Evolutionary conservation across 2,797 vertebrate species (phyloP), one percentile per base, ranked within the genome.

Genomic region (Poeciliopsis gracilis): DNA sequence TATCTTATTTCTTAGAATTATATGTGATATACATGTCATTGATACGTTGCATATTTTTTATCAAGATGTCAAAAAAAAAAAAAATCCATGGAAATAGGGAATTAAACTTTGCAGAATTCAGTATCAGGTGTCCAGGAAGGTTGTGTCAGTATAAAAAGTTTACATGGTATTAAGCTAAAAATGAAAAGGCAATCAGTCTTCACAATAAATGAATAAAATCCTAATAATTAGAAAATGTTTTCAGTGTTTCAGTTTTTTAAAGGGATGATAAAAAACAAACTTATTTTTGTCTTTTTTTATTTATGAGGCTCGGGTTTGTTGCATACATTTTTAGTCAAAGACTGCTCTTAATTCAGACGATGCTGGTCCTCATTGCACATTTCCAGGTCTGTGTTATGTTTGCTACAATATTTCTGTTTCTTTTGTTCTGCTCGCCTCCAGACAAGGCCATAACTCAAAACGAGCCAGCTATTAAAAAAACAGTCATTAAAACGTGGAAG

Each of bases 401-500:
- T 51, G 13, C 70, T 18, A 6, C 66, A 51, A 43, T 43, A 18
- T 57, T 36, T 71, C 63, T 57, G 28, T 46, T 53, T 46, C 28
- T 51, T 51, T 25, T 11, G 41, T 33, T 33, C 28, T 36, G 20
- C 36, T 79, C n/a, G 18, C 18, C 49, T 72, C 72, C 49, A 76
- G 45, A 53, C 12, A 30, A 28, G 72, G 23, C 72, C 25, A 67
- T 72, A 1, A 79, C 77, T 81, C 33, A 15, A 77, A 91, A 84
- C 83, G 77, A 72, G 73, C 82, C 72, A 45, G 75, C 49, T 49
- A 63, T 78, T 74, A 73, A 61, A 73, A 75, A 75, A 79, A 51
- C 59, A 49, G 77, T 84, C 79, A 92, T 87, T 72, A 74, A 69
- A 59, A 77, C 28, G 63, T 84, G 77, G 73, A 91, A 77, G 78